These are phyloP conservation scores for Aeoliscus strigatus DNA, from an alignment of 2,797 vertebrate species.

Conservation along the genomic window DNA sequence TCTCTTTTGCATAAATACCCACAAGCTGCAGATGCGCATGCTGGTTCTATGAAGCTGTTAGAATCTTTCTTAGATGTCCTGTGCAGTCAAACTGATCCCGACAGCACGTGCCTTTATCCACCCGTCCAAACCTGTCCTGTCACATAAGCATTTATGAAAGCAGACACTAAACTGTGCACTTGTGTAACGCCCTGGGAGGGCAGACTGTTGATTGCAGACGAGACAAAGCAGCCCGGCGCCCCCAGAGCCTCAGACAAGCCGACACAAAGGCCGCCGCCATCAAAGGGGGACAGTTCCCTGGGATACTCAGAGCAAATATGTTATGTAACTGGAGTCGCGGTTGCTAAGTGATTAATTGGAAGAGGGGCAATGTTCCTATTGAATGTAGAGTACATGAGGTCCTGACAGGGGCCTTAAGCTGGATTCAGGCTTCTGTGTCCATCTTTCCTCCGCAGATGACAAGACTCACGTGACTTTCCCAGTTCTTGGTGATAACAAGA, in stretches of 20 bases:
- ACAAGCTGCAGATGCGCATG: too few species aligned
- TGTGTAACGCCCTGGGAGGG: constrained; percentile 26
- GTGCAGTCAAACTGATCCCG: too few species aligned
- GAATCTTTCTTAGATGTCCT: too few species aligned
- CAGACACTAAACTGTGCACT: constrained; percentile 9
- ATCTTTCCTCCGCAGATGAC: too few species aligned
- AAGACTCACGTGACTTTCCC: too few species aligned
- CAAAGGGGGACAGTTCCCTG: constrained; percentile 28
- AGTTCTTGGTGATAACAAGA: too few species aligned
- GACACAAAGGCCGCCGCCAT: constrained; percentile 42
- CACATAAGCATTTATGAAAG: constrained; percentile 3
- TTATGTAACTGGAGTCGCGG: constrained; percentile 48
- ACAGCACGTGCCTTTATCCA: too few species aligned
- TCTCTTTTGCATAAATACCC: too few species aligned
- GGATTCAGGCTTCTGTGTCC: too few species aligned
- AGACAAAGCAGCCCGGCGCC: constrained; percentile 40
- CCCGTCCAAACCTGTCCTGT: too few species aligned
- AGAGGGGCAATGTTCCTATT: constrained; percentile 20
- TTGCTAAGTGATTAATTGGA: constrained; percentile 34
- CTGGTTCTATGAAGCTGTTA: too few species aligned
- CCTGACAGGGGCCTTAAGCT: too few species aligned
- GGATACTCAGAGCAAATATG: constrained; percentile 35
- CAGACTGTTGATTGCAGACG: constrained; percentile 23
- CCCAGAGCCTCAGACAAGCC: constrained; percentile 27
- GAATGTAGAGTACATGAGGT: constrained; percentile 12